Evolutionary conservation across 2,113 vertebrate species (phyloP), one percentile per base, ranked within the genome.

Genomic region (Cryptomyrus ogoouensis): DNA sequence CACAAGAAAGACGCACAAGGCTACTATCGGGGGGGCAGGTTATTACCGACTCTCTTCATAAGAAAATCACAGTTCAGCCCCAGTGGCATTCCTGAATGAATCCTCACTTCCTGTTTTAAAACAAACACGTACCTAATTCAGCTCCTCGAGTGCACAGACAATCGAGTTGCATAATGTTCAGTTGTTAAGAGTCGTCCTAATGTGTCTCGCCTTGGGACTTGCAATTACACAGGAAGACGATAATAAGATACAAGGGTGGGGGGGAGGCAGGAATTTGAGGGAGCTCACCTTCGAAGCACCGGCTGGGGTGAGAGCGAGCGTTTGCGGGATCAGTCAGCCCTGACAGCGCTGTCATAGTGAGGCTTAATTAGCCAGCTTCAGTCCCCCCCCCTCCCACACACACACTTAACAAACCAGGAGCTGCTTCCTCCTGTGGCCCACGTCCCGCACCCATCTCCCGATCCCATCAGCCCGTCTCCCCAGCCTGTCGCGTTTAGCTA

Each of bases 261-360:
- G 91, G 94, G 92, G 93, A 1, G 93, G 93, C 90, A 94, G 90
- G 88, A 91, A 87, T 52, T 62, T 70, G 44, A 84, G 19, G 92
- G 84, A 12, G 62, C 93, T 95, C 94, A 95, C 95, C 95, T 95
- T 94, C 93, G 94, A 94, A 95, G 94, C 91, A 91, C 94, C 95
- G 95, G 95, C 95, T 95, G 93, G 94, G 94, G 93, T 90, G 91
- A 93, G 92, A 94, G 92, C 91, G 94, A 94, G 95, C 94, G 94
- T 95, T 95, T 95, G 94, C 95, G 95, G 94, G 95, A 95, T 95
- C 95, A 96, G 93, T 96, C 95, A 96, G 95, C 94, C 95, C 91
- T 96, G 95, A 96, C 95, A 95, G 94, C 92, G 93, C 95, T 96
- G 95, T 96, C 95, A 96, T 94, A 93, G 94, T 94, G 94, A 94